These are phyloP conservation scores for Crotalus viridis DNA, from an alignment of 2,113 vertebrate genomes.

Conservation along the genomic window DNA sequence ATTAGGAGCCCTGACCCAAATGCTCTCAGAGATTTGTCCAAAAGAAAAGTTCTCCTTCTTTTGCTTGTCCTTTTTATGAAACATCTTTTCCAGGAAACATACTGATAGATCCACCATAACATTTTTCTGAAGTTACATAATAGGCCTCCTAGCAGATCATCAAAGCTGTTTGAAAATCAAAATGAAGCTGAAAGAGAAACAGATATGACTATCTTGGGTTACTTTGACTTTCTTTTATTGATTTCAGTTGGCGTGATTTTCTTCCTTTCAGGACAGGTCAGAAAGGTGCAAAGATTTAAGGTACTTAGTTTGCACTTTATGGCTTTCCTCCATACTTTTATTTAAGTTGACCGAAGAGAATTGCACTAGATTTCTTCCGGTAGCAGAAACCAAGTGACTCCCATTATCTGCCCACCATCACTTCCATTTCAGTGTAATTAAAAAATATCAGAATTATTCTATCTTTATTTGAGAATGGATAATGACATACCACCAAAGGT, in stretches of 20 bases:
- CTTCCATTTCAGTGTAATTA: background rate
- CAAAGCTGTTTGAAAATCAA: background rate
- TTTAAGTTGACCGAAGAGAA: background rate
- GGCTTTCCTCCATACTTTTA: background rate
- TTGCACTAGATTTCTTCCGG: background rate
- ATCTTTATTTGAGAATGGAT: background rate
- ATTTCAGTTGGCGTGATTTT: background rate
- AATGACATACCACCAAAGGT: background rate
- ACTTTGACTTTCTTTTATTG: background rate
- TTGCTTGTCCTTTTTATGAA: background rate
- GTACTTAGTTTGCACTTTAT: background rate
- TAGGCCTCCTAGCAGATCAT: background rate
- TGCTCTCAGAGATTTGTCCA: background rate
- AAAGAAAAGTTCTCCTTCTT: background rate
- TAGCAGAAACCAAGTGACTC: background rate
- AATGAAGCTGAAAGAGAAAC: background rate
- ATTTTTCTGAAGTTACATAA: background rate
- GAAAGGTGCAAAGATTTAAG: background rate
- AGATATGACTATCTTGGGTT: background rate
- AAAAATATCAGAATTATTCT: background rate
- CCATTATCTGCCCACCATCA: background rate
- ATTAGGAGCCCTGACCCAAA: background rate
- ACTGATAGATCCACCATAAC: background rate
- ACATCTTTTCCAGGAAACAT: background rate
- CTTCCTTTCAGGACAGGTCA: background rate